phyloP scores from a whole-genome alignment of 2,888 invertebrate species.

The Drosophila glabriapex region DNA sequence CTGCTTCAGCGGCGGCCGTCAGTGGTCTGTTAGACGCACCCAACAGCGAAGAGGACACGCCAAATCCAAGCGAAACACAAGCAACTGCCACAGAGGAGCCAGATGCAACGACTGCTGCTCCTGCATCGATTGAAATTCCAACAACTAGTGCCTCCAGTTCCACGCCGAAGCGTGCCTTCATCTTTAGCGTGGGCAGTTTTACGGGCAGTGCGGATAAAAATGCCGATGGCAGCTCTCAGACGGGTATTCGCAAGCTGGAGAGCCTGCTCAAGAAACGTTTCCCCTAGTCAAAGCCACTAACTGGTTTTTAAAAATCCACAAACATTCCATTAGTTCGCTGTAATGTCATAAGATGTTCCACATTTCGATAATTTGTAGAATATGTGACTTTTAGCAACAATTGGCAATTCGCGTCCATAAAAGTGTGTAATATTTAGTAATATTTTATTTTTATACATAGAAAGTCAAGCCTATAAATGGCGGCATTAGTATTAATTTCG shows the following conservation, averaged over 20 bases:
- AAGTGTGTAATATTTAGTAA: not conserved
- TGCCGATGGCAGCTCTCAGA: slow-evolving; percentile 72
- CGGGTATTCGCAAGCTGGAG: slow-evolving; percentile 86
- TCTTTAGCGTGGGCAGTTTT: slow-evolving; percentile 83
- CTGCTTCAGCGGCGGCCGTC: slow-evolving; percentile 79
- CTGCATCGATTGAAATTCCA: slow-evolving; percentile 36
- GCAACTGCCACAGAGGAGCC: slow-evolving; percentile 20
- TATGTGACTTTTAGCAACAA: slow-evolving; percentile 1
- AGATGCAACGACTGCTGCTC: slow-evolving; percentile 29
- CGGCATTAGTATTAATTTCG: not conserved
- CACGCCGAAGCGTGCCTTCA: slow-evolving; percentile 83
- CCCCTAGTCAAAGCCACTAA: slow-evolving; percentile 71
- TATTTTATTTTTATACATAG: slow-evolving; percentile 8
- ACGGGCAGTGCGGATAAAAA: slow-evolving; percentile 80
- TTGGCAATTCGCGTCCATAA: slow-evolving; percentile 5
- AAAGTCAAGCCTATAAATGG: not conserved
- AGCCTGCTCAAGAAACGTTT: slow-evolving; percentile 87
- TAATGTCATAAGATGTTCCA: slow-evolving; percentile 6
- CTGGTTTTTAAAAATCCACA: slow-evolving; percentile 13
- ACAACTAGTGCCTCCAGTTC: slow-evolving; percentile 54
- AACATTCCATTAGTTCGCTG: slow-evolving; percentile 55
- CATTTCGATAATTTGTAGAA: not conserved
- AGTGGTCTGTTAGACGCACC: slow-evolving; percentile 57
- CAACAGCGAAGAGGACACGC: slow-evolving; percentile 49
- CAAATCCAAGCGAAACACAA: slow-evolving; percentile 15